phyloP scores from a whole-genome alignment of 2,888 invertebrate species.

The Linyphia triangularis region DNA sequence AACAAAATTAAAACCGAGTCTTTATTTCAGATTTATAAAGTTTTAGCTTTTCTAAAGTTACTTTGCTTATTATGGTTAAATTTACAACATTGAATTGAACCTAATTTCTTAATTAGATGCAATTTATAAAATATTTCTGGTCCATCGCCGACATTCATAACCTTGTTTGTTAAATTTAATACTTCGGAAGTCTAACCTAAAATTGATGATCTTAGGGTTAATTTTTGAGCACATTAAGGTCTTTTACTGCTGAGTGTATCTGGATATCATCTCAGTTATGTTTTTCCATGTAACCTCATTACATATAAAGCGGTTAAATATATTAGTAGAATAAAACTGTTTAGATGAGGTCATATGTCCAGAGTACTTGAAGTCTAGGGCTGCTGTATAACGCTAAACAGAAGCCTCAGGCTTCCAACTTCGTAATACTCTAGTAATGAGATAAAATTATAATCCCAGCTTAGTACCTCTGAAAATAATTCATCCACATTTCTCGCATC shows the following conservation, averaged over 20 bases:
- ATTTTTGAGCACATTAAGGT: constrained; percentile 63
- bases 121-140: background rate
- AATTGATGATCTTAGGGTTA: constrained; percentile 61
- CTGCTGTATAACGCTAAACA: background rate
- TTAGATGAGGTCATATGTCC: constrained; percentile 43
- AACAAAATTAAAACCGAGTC: too few species aligned
- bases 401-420: constrained; percentile 1
- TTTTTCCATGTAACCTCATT: constrained; percentile 56
- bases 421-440: constrained; percentile 33
- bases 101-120: constrained; percentile 34
- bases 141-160: constrained; percentile 16
- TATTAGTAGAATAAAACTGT: constrained; percentile 50
- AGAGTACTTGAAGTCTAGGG: constrained; percentile 11
- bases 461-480: constrained; percentile 43
- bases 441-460: constrained; percentile 57
- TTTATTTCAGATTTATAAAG: too few species aligned
- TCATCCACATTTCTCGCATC: constrained; percentile 15
- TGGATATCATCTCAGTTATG: constrained; percentile 40
- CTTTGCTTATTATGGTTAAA: constrained; percentile 24
- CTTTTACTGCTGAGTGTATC: constrained; percentile 47
- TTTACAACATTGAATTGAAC: constrained; percentile 41
- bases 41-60: background rate
- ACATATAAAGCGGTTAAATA: constrained; percentile 47
- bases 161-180: constrained; percentile 52
- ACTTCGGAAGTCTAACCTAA: constrained; percentile 39